Conservation (phyloP, 2,888 invertebrate genomes). For the Volucella inanis region DNA sequence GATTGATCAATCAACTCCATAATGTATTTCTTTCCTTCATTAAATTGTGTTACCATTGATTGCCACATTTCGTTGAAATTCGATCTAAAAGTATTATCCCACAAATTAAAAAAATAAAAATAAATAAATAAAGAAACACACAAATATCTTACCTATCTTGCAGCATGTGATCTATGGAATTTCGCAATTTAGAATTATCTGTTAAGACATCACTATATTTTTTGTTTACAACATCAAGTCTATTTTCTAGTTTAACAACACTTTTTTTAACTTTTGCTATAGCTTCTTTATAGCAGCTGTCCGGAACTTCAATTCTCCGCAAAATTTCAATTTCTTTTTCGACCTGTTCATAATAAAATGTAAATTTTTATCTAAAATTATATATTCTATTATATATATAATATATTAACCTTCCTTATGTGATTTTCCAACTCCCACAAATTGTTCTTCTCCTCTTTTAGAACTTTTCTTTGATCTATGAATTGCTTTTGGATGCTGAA, state of each 20-base stretch:
- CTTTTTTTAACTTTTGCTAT: conserved; percentile 83
- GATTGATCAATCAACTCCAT: conserved; percentile 94
- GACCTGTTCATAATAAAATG: neutral
- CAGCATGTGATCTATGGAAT: conserved; percentile 91
- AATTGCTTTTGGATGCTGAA: conserved; percentile 78
- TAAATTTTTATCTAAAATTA: conserved; percentile 2
- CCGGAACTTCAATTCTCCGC: conserved; percentile 83
- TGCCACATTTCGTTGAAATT: conserved; percentile 93
- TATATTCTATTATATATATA: neutral
- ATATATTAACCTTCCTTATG: conserved; percentile 81
- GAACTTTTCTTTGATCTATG: conserved; percentile 77
- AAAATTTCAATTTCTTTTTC: conserved; percentile 81
- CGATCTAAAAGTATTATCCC: conserved; percentile 83
- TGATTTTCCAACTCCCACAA: conserved; percentile 84
- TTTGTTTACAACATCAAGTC: conserved; percentile 89
- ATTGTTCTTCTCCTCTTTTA: conserved; percentile 80
- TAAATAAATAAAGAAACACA: neutral
- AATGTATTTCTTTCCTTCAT: conserved; percentile 91
- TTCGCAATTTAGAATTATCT: conserved; percentile 88
- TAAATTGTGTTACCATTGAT: conserved; percentile 89
- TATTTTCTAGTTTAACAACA: conserved; percentile 88
- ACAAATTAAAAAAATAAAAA: neutral
- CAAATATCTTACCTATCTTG: conserved; percentile 87
- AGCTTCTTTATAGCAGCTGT: conserved; percentile 83
- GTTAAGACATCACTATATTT: conserved; percentile 90